phyloP scores from a whole-genome alignment of 1,140 invertebrate species.

The Megathymus violae region DNA sequence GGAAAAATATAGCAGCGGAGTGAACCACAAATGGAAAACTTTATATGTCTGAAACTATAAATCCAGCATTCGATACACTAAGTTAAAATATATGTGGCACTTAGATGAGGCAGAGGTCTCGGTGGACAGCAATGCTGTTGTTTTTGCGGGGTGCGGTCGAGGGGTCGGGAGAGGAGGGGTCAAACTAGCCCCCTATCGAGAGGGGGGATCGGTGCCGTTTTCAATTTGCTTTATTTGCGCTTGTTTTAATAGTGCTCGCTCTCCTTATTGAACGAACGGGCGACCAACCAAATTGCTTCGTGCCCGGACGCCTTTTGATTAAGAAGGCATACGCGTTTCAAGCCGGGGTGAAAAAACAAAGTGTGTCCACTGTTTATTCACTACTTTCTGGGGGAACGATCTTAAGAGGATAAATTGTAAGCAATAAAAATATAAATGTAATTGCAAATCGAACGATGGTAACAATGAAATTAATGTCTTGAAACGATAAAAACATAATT shows the following conservation, averaged over 20 bases:
- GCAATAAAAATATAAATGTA: background rate
- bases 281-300: conserved; percentile 78
- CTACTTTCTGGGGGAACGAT: conserved; percentile 28
- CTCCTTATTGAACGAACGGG: conserved; percentile 74
- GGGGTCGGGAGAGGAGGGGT: conserved; percentile 38
- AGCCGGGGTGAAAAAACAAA: conserved; percentile 64
- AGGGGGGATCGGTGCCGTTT: conserved; percentile 68
- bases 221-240: conserved; percentile 82
- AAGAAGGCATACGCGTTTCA: conserved; percentile 59
- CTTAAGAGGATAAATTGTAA: conserved; percentile 36
- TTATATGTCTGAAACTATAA: conserved; percentile 6
- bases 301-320: conserved; percentile 78
- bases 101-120: conserved; percentile 51
- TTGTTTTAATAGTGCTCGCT: conserved; percentile 80
- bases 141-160: conserved; percentile 53
- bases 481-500: no score
- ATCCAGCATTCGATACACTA: conserved; percentile 15
- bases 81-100: conserved; percentile 42
- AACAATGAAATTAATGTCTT: no score
- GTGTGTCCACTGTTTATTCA: conserved; percentile 51
- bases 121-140: conserved; percentile 52
- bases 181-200: conserved; percentile 48
- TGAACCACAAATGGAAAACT: background rate
- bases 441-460: background rate
- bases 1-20: background rate